phyloP scores from a whole-genome alignment of 2,888 invertebrate species.

The Tortricodes alternella region DNA sequence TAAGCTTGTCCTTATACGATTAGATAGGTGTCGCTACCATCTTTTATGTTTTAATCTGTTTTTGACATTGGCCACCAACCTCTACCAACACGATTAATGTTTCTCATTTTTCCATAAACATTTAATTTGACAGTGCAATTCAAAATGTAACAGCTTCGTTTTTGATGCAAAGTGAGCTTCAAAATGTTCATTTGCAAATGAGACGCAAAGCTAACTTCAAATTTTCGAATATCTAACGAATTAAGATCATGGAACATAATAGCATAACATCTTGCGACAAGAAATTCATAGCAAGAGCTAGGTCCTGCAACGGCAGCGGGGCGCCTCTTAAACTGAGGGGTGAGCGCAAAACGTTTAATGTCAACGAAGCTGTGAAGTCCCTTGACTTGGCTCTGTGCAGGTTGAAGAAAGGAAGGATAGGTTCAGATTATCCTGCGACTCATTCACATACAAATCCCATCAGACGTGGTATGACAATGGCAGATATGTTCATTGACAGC shows the following conservation, averaged over 20 bases:
- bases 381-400: constrained; percentile 59
- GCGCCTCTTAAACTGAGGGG: constrained; percentile 43
- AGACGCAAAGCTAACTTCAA: constrained; percentile 39
- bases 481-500: constrained; percentile 55
- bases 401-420: constrained; percentile 63
- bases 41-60: too few relatives aligned
- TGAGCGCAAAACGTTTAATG: constrained; percentile 59
- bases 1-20: too few relatives aligned
- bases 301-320: constrained; percentile 46
- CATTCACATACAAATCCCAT: constrained; percentile 34
- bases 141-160: constrained; percentile 15
- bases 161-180: constrained; percentile 2
- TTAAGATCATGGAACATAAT: constrained; percentile 56
- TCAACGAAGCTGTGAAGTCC: constrained; percentile 61
- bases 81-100: too few relatives aligned
- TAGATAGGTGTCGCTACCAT: not conserved
- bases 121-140: constrained; percentile 5
- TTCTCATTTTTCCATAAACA: too few relatives aligned
- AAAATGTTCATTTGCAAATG: constrained; percentile 30
- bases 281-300: constrained; percentile 52
- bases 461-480: constrained; percentile 35
- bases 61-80: not conserved
- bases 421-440: constrained; percentile 41
- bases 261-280: constrained; percentile 47
- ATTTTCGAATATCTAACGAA: constrained; percentile 40